Base-by-base conservation (phyloP, 1,140 invertebrate species). In the Drosophila sturtevanti region DNA sequence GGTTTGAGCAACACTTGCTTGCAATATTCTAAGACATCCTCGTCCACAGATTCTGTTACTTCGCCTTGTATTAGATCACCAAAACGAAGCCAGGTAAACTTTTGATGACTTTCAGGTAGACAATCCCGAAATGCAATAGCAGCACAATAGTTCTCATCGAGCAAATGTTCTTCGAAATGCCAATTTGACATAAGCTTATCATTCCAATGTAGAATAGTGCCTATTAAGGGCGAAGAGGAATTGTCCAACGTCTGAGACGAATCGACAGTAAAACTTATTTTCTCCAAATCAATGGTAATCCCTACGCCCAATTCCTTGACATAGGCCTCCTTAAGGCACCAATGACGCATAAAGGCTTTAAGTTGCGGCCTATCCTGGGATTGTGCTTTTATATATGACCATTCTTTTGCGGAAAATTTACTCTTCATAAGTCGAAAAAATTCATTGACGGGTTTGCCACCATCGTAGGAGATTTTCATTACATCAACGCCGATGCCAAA, bases 291-390 rank as follows among this genome's bases (percentile, higher is more conserved):
- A 74, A 96, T 93, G 0, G 95, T 95, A 44, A 99, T 95, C 22
- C 98, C 98, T 14, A 95, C 92, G 18, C 98, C 98, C 52, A 96
- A 93, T 65, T 98, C 97, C 93, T 99, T 99, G 0, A 98, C 95
- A 91, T 98, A 98, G 91, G 97, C 97, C 91, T 99, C 98, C 93
- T 99, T 99, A n/a, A 99, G 92, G 74, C 96, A 96, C 98, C 98
- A 99, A 89, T 96, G 93, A 65, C 98, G 94, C 91, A 95, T 98
- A 91, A 98, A 99, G 75, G 94, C 95, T 6, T 92, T 92, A 12
- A 97, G 80, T 92, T 96, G 93, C 48, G 95, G 93, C 11, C 80
- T 73, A 58, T 95, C 93, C 41, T 16, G 10, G 16, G 41, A 41
- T 93, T 92, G 11, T 72, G 91, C 92, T 90, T 91, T 93, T 65